Evolutionary conservation across 2,113 vertebrate genomes (phyloP).

Genomic region (Gymnogyps californianus): DNA sequence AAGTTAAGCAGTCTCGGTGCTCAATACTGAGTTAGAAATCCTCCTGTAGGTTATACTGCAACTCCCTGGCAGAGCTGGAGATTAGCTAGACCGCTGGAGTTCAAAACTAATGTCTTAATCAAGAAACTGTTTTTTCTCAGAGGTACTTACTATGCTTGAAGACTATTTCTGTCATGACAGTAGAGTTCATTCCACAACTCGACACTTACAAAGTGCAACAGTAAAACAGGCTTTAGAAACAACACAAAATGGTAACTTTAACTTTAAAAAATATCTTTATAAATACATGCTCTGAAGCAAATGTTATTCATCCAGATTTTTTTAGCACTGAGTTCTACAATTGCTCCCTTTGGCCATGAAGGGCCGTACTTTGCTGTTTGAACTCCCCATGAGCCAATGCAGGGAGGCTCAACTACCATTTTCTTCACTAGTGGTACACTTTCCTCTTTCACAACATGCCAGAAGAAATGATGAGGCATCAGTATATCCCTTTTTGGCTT

Average conservation of each 20-base stretch:
- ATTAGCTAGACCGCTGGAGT: not conserved
- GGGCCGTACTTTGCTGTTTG: not conserved
- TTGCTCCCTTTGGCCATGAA: not conserved
- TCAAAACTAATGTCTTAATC: not conserved
- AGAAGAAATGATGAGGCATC: not conserved
- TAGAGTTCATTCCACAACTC: not conserved
- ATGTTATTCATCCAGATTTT: not conserved
- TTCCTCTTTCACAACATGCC: not conserved
- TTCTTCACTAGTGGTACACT: not conserved
- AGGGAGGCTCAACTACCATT: not conserved
- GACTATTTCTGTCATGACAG: not conserved
- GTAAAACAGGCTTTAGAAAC: not conserved
- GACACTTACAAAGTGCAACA: not conserved
- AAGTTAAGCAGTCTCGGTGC: not conserved
- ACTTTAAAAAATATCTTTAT: not conserved
- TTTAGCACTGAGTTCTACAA: not conserved
- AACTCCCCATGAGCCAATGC: not conserved
- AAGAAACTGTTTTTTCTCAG: not conserved
- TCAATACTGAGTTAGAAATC: not conserved
- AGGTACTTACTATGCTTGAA: not conserved
- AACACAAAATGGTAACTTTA: not conserved
- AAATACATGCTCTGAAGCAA: not conserved
- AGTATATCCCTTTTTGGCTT: not conserved
- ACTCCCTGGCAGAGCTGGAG: not conserved
- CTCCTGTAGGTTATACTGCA: not conserved